Evolutionary conservation across 2,797 vertebrate species (phyloP), one percentile per base, ranked within the genome.

Genomic region (Miichthys miiuy): DNA sequence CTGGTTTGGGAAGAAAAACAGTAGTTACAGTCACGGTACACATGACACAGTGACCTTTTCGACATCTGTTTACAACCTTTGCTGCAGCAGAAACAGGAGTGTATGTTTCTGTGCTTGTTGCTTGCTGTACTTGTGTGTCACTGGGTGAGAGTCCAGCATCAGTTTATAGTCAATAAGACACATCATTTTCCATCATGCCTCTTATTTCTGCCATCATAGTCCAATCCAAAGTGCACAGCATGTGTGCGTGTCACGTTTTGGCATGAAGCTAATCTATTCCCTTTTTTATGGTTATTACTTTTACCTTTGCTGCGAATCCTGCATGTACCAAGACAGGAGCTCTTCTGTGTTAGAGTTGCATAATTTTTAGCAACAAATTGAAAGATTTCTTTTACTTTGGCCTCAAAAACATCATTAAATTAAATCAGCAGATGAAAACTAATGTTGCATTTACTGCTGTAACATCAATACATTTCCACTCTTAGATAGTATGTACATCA

Each of bases 11-110:
- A 41, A 60, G 72, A 75, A 89, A 90, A 92, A 84, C 84, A 86
- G 85, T 88, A 72, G 51, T 92, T 90, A 87, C 25, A 57, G 62
- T 72, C 80, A 73, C 63, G 68, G 74, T 10, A 34, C 27, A 74
- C 16, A 61, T 57, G 68, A 83, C 66, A 56, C 63, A 23, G 46
- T 83, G 72, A 89, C 73, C 57, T 82, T 82, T 61, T 12, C 21
- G 13, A 20, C 48, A 5, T 46, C 56, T 74, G 66, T 87, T 87
- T 71, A 63, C 64, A 65, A 23, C 67, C 41, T 68, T 41, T 64
- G 46, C 21, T 69, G 68, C 76, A 66, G 65, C 72, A 73, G 47
- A 47, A 25, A 34, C 21, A 54, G 41, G 23, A 27, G 3, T 55
- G 14, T 42, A 2, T 75, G 27, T 13, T 46, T 50, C 38, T n/a